Evolutionary conservation across 1,140 invertebrate genomes (phyloP), one percentile per base, ranked within the genome.

Genomic region (Atta texana): DNA sequence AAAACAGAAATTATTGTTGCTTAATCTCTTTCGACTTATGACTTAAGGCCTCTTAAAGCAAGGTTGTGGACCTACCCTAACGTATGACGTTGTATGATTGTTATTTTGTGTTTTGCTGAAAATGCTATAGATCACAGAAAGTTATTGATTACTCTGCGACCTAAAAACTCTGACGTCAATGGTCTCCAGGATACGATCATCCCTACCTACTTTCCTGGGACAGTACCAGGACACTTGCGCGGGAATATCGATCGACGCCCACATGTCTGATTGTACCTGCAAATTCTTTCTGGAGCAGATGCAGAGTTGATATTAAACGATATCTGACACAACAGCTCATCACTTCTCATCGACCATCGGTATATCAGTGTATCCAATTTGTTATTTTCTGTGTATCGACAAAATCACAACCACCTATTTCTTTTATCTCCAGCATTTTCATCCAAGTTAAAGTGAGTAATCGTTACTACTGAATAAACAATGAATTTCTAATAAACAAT

Each of bases 261-360:
- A 86, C 75, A 39, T 86, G 85, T 69, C 63, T 24, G 76, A 68
- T 66, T 81, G 21, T 18, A 14, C 44, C 64, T 44, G 28, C 49
- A 24, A 59, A 44, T 57, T 6, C 63, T 81, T 55, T 16, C 49
- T 31, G 0, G 2, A 61, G 55, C 80, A 81, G 85, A 86, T 80
- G 75, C 86, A 92, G 91, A 92, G 91, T 92, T 86, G 80, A 87
- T 86, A 66, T 85, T 72, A 75, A 88, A 87, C 84, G 81, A 77
- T 76, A 53, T 55, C 76, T 69, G 81, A 68, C 63, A 59, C 53
- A 89, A 85, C 51, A 85, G 69, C 82, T 81, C 39, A 44, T 44
- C 39, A 34, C 24, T 61, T 44, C 85, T 90, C 78, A 49, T 64
- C 89, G 28, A 21, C 8, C 10, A 77, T 39, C 8, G 24, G 57